These are phyloP conservation scores for Nomada hirtipes DNA, from an alignment of 2,888 invertebrate genomes.

Conservation along the genomic window DNA sequence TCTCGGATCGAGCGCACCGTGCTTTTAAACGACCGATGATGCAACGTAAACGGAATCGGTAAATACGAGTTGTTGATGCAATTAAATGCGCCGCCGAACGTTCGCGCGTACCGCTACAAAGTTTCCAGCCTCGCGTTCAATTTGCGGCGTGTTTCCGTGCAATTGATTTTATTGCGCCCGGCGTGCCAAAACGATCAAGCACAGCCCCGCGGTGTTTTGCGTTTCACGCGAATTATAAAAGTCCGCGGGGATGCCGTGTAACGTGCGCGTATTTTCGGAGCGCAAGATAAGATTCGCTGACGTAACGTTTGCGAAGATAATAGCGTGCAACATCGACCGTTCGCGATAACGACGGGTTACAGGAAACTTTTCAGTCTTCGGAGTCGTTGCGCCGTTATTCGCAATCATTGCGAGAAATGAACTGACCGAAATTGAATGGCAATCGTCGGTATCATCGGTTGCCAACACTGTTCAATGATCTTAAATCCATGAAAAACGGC, in stretches of 20 bases:
- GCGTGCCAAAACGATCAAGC: slow-evolving; percentile 3
- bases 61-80: slow-evolving; percentile 17
- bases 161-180: slow-evolving; percentile 6
- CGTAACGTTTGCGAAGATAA: background rate
- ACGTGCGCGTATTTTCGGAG: slow-evolving; percentile 4
- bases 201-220: background rate
- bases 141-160: background rate
- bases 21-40: slow-evolving; percentile 33
- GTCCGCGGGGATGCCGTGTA: background rate
- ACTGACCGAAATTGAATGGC: background rate
- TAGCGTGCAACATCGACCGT: background rate
- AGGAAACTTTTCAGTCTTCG: background rate
- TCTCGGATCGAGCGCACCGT: slow-evolving; percentile 73
- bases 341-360: background rate
- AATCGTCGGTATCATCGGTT: background rate
- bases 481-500: background rate
- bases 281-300: background rate
- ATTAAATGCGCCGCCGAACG: slow-evolving; percentile 15
- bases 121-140: background rate
- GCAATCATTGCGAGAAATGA: background rate
- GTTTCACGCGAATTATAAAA: background rate
- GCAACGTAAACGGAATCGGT: slow-evolving; percentile 24
- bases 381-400: background rate
- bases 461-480: background rate
- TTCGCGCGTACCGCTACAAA: background rate